Base-by-base conservation (phyloP, 2,797 vertebrate genomes). In the Acipenser oxyrinchus region DNA sequence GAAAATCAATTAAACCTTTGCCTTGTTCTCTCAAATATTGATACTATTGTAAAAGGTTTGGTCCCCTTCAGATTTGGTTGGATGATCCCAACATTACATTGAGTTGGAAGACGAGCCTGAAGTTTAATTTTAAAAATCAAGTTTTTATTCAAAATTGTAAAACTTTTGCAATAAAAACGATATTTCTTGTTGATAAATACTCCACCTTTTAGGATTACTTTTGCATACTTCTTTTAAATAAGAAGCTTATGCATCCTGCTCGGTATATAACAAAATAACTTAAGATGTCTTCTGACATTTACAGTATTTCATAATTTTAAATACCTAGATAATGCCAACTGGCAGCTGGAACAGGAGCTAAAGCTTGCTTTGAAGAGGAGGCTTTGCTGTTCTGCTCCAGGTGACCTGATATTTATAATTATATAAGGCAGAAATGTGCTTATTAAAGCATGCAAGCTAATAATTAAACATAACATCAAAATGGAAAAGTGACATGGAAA, bases 381-480 rank as follows among this genome's bases (percentile, higher is more conserved):
- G 2, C 1, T 37, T 65, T 49, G 48, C 3, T 66, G 37, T 9
- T 12, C 63, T 8, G 57, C 50, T 60, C 12, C 58, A 59, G 8
- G 11, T 48, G 48, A 69, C 60, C 23, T 23, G 48, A 55, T 48
- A 12, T 23, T 59, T 60, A 23, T 65, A 62, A 57, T 66, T 66
- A 59, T 7, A 58, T 3, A 4, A 13, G 55, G 12, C 12, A n/a
- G 65, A 49, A 66, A 48, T 49, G 53, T 66, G 53, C 23, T 53
- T 57, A 57, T 58, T 57, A 63, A 66, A n/a, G 23, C 55, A 64
- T 11, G 52, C 12, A 59, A 49, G 66, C 49, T 60, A 66, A 64
- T 64, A 71, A 71, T 71, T 71, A 64, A 64, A 15, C 6, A 37
- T 37, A 58, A 48, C 48, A 48, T 49, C 57, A n/a, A 58, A 58